Conservation (phyloP, 1,140 invertebrate genomes). For the Drosophila grimshawi region DNA sequence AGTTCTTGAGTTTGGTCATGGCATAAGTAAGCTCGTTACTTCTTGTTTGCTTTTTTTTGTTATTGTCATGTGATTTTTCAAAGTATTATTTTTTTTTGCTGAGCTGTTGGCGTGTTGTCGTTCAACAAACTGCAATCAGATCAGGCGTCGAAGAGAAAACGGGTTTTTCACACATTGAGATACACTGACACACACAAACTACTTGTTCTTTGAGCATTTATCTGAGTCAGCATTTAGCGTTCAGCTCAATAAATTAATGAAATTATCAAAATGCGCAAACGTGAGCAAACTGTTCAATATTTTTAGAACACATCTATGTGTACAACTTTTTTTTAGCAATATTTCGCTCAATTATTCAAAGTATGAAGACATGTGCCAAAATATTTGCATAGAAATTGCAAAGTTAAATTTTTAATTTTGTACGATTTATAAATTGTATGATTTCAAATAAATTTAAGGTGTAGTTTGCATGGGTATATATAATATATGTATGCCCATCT, state of each 20-base stretch:
- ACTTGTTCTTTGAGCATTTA: conserved; percentile 33
- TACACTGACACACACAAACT: conserved; percentile 11
- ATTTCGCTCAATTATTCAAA: neutral
- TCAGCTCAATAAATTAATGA: conserved; percentile 28
- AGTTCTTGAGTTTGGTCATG: conserved; percentile 39
- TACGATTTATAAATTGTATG: no score
- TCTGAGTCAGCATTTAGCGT: conserved; percentile 32
- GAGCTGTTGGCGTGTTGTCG: conserved; percentile 16
- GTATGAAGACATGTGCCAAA: neutral
- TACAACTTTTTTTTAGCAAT: neutral
- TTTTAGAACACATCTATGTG: conserved; percentile 11
- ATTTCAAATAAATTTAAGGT: no score
- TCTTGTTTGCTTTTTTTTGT: conserved; percentile 3
- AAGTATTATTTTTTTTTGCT: conserved; percentile 2
- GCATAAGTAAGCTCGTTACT: conserved; percentile 39
- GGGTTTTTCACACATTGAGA: conserved; percentile 17
- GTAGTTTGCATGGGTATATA: neutral
- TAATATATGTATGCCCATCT: neutral
- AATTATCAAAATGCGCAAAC: conserved; percentile 27
- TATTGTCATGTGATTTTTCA: no score
- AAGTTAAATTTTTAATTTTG: no score
- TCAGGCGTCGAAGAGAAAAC: conserved; percentile 40
- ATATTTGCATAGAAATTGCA: no score
- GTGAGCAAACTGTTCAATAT: conserved; percentile 21
- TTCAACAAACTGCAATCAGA: conserved; percentile 48